Evolutionary conservation across 2,888 invertebrate species (phyloP).

Genomic region (Standfussiana lucernea): DNA sequence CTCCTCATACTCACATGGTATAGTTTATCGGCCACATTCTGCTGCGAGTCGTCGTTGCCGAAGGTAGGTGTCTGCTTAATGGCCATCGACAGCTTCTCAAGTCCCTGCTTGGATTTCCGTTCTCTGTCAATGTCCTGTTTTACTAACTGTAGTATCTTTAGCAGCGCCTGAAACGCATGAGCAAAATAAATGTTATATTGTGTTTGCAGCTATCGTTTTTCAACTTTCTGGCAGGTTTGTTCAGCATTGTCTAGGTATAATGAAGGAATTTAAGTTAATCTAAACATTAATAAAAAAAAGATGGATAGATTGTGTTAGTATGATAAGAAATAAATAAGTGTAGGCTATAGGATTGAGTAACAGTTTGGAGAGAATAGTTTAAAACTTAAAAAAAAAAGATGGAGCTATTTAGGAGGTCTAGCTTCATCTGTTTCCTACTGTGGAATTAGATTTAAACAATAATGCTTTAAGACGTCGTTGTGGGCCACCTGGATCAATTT

Average conservation of each 20-base stretch:
- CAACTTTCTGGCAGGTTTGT: background rate
- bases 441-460: background rate
- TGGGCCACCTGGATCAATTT: background rate
- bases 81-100: constrained; percentile 97
- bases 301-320: background rate
- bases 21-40: constrained; percentile 97
- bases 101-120: constrained; percentile 96
- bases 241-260: background rate
- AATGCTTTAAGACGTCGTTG: background rate
- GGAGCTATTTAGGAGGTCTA: background rate
- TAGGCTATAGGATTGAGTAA: background rate
- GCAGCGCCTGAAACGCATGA: constrained; percentile 91
- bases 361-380: background rate
- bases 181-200: background rate
- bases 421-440: background rate
- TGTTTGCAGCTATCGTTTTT: background rate
- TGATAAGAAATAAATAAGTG: too few species aligned
- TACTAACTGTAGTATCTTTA: constrained; percentile 96
- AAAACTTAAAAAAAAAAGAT: background rate
- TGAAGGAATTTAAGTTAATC: background rate
- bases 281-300: background rate
- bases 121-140: constrained; percentile 97
- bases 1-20: constrained; percentile 88
- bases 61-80: constrained; percentile 96
- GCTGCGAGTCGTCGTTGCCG: constrained; percentile 96